Evolutionary conservation across 2,888 invertebrate species (phyloP), one percentile per base, ranked within the genome.

Genomic region (Hyposoter didymator): DNA sequence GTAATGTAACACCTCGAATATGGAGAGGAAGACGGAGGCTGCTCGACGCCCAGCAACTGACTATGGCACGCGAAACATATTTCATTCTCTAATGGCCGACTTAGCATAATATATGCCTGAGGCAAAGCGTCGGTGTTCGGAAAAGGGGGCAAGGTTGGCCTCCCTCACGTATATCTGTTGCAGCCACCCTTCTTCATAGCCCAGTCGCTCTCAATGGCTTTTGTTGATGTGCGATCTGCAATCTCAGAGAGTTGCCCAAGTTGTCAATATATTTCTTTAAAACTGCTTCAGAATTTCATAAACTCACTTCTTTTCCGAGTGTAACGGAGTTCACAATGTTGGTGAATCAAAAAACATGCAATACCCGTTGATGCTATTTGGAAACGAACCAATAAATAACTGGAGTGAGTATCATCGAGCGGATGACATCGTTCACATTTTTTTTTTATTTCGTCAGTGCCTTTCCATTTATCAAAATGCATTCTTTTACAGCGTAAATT

Each of bases 1-100:
- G 88, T 88, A 88, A 90, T 89, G 90, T 87, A 89, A 88, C 88
- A 89, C 85, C 86, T 90, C 55, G 80, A 78, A 80, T 83, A 73
- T 73, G 78, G 85, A 43, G 43, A 32, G 52, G 17, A 39, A 62
- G 75, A 49, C 7, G 45, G 84, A 52, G 73, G 80, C 82, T 69
- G 82, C 80, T 78, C 80, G 76, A 83, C 83, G 80, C 86, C 86
- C 88, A 85, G 89, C 89, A 91, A 91, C 91, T 91, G 91, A 91
- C 91, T 91, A 84, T 88, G 90, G 88, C 91, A 91, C 92, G 89
- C 92, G 91, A 91, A 90, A 90, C 91, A 91, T 91, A 91, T 92
- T 92, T 91, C 92, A 91, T 89, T 88, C 90, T 88, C 90, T 92
- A 91, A 91, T 91, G 90, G 91, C 90, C 90, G 91, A 90, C 90